These are phyloP conservation scores for Cyanoramphus novaezelandiae DNA, from an alignment of 2,113 vertebrate species.

Conservation along the genomic window DNA sequence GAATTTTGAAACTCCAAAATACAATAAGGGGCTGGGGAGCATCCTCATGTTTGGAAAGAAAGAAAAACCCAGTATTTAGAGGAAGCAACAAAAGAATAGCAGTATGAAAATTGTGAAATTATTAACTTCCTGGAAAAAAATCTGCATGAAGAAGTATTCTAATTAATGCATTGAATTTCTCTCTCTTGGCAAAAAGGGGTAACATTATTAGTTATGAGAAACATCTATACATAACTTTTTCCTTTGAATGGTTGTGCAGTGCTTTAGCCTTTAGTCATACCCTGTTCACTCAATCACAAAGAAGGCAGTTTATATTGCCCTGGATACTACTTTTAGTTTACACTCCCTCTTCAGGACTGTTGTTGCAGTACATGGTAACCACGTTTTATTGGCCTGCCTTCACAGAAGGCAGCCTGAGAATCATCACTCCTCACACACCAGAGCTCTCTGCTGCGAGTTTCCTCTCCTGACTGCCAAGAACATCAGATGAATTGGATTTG, in stretches of 20 bases:
- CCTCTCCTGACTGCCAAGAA: slow-evolving; percentile 51
- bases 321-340: background rate
- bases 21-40: background rate
- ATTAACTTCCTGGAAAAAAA: background rate
- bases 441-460: slow-evolving; percentile 32
- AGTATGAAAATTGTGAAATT: background rate
- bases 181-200: background rate
- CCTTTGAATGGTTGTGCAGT: background rate
- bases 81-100: background rate
- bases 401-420: slow-evolving; percentile 4
- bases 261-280: background rate
- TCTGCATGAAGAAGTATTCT: background rate
- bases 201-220: background rate
- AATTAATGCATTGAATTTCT: background rate
- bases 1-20: background rate
- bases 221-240: background rate
- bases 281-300: background rate
- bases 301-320: background rate
- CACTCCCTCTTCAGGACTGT: slow-evolving; percentile 23
- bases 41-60: background rate
- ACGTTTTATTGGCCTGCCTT: slow-evolving; percentile 7
- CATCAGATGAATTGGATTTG: slow-evolving; percentile 49
- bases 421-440: slow-evolving; percentile 49
- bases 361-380: slow-evolving; percentile 15
- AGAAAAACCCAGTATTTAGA: background rate